A percentile compares a stretch with the other conserved stretches of the same genome.
phyloP scores from a whole-genome alignment of 2,113 vertebrate genomes.

The Zosterops pallidus region DNA sequence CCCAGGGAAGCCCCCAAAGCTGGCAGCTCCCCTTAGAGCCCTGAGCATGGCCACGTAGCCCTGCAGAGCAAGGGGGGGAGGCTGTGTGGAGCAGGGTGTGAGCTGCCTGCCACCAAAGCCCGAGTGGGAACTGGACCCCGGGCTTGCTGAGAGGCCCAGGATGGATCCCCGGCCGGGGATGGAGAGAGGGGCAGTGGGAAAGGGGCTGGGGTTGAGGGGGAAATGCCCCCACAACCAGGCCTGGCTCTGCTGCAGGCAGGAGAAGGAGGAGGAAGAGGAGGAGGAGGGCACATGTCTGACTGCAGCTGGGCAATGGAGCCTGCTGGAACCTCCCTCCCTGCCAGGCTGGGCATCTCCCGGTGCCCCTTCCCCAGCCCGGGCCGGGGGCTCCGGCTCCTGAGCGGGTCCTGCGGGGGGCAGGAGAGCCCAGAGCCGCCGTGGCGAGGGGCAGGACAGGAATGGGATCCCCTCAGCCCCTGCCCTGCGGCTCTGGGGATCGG shows the following conservation, averaged over 20 bases:
- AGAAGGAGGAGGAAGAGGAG: not conserved
- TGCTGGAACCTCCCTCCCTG: not conserved
- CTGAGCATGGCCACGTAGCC: not conserved
- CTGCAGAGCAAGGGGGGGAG: not conserved
- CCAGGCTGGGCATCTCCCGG: not conserved
- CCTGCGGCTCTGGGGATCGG: not conserved
- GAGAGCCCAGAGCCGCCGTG: not conserved
- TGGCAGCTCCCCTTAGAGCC: not conserved
- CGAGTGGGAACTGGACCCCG: not conserved
- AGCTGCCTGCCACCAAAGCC: not conserved
- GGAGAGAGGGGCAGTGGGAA: not conserved
- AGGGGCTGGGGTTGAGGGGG: not conserved
- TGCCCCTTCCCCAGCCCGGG: not conserved
- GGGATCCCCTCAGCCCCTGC: not conserved
- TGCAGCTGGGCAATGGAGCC: slow-evolving; percentile 6
- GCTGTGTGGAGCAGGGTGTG: not conserved
- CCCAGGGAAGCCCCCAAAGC: not conserved
- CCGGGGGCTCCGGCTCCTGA: not conserved
- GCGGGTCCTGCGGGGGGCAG: not conserved
- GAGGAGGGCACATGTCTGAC: slow-evolving; percentile 12
- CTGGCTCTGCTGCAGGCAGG: not conserved
- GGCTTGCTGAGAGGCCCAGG: not conserved
- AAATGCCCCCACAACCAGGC: not conserved
- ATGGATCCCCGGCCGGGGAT: not conserved
- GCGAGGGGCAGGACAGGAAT: not conserved